These are phyloP conservation scores for Tachysurus fulvidraco DNA, from an alignment of 2,113 vertebrate genomes.

Conservation along the genomic window DNA sequence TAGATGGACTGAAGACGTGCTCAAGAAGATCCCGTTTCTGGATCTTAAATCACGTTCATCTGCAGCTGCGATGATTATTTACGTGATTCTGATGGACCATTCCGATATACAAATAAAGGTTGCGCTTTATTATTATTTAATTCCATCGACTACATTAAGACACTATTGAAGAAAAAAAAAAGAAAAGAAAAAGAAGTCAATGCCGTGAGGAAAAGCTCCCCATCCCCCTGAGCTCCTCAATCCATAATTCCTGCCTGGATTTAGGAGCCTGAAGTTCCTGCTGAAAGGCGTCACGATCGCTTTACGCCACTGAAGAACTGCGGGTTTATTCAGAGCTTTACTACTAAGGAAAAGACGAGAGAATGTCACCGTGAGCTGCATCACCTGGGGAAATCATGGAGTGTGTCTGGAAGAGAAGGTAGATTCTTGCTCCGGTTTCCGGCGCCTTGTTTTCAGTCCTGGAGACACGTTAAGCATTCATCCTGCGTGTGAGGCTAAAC, in stretches of 20 bases:
- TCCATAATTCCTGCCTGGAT: not conserved
- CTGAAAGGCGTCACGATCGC: not conserved
- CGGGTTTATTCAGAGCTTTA: conserved; percentile 1
- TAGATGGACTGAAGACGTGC: too few species aligned
- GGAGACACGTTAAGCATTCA: not conserved
- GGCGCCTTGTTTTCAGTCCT: not conserved
- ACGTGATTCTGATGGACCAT: not conserved
- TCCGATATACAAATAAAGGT: too few species aligned
- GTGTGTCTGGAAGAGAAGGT: not conserved
- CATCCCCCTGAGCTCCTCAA: not conserved
- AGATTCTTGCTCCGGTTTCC: not conserved
- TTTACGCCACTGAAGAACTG: not conserved
- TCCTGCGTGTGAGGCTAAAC: not conserved
- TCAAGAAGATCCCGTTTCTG: too few species aligned
- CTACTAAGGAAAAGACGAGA: not conserved
- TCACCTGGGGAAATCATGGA: not conserved
- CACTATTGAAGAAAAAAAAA: not conserved
- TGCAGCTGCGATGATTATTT: not conserved
- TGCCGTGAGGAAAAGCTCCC: not conserved
- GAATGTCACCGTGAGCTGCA: not conserved
- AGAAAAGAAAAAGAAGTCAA: not conserved
- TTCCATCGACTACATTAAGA: not conserved
- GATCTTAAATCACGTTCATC: too few species aligned
- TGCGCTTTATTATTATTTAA: not conserved
- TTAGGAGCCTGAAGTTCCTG: not conserved